Base-by-base conservation (phyloP, 2,113 vertebrate genomes). In the Oriolus oriolus region DNA sequence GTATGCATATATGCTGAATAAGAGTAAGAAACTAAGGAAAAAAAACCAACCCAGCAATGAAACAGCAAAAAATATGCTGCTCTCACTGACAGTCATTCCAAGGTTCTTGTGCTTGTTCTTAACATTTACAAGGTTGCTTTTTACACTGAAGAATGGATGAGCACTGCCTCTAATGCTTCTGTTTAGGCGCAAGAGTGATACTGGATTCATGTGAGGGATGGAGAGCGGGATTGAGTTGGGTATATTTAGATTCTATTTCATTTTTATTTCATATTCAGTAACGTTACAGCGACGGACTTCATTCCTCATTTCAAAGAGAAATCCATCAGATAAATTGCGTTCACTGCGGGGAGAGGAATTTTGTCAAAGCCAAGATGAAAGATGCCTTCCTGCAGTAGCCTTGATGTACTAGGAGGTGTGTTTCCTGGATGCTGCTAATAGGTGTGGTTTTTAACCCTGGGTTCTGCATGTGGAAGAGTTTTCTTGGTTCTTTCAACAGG, bases 261-360 rank as follows among this genome's bases (percentile, higher is more conserved):
- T 90, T 91, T 93, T 95, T 95, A 81, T 95, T 95, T 95, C 61
- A 65, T 84, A 53, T 60, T 81, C 49, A 57, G 71, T 75, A 85
- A 79, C 66, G 16, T 88, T 83, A 76, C 84, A 59, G 59, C 78
- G 56, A 80, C 42, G 22, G 56, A 77, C 57, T 87, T 95, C 54
- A 65, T 95, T 96, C 61, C 84, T 90, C 33, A 84, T 87, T 95
- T 96, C 33, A 84, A 94, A 93, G 65, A 94, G 78, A 75, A 61
- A 60, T 84, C 66, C 42, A 64, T 89, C 84, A 87, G 65, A 84
- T 68, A 82, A 81, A 84, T 94, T 66, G 30, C 12, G 3, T 71
- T 82, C 73, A 10, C 39, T 78, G 56, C 19, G 23, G 50, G 57
- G 79, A 84, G 61, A 94, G 22, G 37, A 63, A 84, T 94, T 96